A percentile compares a stretch with the other conserved stretches of the same genome.
phyloP scores from a whole-genome alignment of 2,797 vertebrate genomes.

The Thripadectes ignobilis region DNA sequence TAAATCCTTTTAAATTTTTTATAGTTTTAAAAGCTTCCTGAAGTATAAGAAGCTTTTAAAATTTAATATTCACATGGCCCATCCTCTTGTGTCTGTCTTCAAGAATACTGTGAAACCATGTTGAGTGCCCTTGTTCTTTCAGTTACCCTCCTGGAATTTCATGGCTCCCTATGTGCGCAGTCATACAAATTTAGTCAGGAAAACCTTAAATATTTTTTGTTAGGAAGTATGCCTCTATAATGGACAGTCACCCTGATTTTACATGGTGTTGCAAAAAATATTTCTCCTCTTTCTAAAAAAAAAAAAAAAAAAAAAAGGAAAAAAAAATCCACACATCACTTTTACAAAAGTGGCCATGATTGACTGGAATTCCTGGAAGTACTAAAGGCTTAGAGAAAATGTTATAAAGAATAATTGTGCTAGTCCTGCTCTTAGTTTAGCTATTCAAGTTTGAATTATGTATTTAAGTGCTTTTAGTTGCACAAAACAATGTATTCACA shows the following conservation, averaged over 20 bases:
- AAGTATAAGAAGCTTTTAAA: slow-evolving; percentile 43
- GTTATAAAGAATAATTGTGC: not conserved
- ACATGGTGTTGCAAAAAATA: not conserved
- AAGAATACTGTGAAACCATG: not conserved
- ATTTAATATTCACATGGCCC: not conserved
- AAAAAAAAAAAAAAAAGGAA: not conserved
- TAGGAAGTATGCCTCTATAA: not conserved
- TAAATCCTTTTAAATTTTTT: slow-evolving; percentile 14
- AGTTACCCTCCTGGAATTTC: not conserved
- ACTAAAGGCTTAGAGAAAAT: not conserved
- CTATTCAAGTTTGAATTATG: not conserved
- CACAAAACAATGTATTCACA: not conserved
- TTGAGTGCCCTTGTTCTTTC: not conserved
- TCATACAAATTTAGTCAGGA: not conserved
- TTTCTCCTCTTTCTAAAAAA: not conserved
- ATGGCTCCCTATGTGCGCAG: not conserved
- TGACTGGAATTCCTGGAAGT: not conserved
- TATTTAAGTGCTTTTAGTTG: not conserved
- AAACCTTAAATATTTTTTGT: not conserved
- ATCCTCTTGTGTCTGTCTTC: not conserved
- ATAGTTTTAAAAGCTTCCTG: slow-evolving; percentile 40
- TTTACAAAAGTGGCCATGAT: not conserved
- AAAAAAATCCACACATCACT: not conserved
- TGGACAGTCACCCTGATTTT: not conserved
- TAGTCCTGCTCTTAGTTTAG: not conserved